These are phyloP conservation scores for Leucophora obtusa DNA, from an alignment of 2,888 invertebrate genomes.

Conservation along the genomic window DNA sequence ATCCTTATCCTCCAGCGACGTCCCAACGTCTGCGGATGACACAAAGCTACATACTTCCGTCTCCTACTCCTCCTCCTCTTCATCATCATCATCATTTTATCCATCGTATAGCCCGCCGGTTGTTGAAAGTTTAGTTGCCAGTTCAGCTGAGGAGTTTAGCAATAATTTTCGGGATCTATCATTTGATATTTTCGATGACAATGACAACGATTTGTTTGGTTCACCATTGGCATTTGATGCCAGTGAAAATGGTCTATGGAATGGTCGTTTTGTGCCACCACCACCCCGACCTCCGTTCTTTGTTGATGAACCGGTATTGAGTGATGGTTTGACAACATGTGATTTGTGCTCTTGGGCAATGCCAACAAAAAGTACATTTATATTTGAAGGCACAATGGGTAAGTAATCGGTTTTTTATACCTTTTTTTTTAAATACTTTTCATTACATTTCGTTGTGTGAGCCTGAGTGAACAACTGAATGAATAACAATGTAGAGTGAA, in stretches of 20 bases:
- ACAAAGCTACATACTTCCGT: conserved; percentile 41
- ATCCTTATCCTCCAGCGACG: conserved; percentile 58
- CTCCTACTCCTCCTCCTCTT: conserved; percentile 57
- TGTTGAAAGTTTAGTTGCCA: conserved; percentile 75
- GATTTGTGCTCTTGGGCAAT: conserved; percentile 87
- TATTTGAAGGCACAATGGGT: conserved; percentile 82
- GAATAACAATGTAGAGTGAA: conserved; percentile 37
- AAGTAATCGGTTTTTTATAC: conserved; percentile 68
- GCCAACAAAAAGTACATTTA: conserved; percentile 81
- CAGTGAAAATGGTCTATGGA: conserved; percentile 78
- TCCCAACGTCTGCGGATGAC: conserved; percentile 61
- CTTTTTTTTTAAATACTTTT: conserved; percentile 10
- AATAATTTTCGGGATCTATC: conserved; percentile 74
- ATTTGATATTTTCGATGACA: conserved; percentile 76
- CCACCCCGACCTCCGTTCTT: conserved; percentile 84
- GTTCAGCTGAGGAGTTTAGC: conserved; percentile 76
- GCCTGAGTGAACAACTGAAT: conserved; percentile 30
- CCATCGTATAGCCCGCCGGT: conserved; percentile 74
- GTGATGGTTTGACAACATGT: conserved; percentile 86
- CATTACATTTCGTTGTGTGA: neutral
- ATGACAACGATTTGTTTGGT: conserved; percentile 78
- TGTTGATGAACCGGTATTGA: conserved; percentile 81
- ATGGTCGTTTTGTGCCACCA: conserved; percentile 82
- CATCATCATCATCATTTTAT: conserved; percentile 65
- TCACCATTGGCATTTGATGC: conserved; percentile 79